phyloP scores from a whole-genome alignment of 1,140 invertebrate genomes.

The Sarcophaga bullata region DNA sequence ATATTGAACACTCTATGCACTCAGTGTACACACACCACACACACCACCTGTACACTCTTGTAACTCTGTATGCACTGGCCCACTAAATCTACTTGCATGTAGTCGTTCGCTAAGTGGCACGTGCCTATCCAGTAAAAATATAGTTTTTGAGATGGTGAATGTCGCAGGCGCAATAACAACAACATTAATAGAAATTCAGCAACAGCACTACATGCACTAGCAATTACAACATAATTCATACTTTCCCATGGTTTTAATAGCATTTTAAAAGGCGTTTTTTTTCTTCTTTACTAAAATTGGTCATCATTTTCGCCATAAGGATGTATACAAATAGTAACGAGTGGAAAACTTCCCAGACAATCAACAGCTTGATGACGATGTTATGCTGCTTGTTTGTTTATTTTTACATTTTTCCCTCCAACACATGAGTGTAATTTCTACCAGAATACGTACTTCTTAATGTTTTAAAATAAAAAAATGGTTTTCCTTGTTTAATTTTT shows the following conservation, averaged over 20 bases:
- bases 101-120: no score
- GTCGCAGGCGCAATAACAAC: not conserved
- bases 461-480: not conserved
- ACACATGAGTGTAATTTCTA: not conserved
- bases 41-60: no score
- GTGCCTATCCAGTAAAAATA: no score
- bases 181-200: not conserved
- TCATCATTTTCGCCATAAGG: conserved; percentile 6
- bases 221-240: not conserved
- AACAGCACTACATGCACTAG: not conserved
- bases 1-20: not conserved
- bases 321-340: not conserved
- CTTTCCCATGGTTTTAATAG: not conserved
- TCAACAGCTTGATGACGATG: no score
- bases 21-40: not conserved
- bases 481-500: not conserved
- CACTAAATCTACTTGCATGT: not conserved
- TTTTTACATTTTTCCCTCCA: not conserved
- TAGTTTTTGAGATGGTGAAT: not conserved
- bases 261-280: conserved; percentile 6
- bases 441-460: not conserved
- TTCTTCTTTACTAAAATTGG: conserved; percentile 9
- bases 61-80: not conserved
- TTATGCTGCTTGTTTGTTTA: not conserved
- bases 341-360: not conserved